These are phyloP conservation scores for Dendropsophus ebraccatus DNA, from an alignment of 2,113 vertebrate species.

Conservation along the genomic window DNA sequence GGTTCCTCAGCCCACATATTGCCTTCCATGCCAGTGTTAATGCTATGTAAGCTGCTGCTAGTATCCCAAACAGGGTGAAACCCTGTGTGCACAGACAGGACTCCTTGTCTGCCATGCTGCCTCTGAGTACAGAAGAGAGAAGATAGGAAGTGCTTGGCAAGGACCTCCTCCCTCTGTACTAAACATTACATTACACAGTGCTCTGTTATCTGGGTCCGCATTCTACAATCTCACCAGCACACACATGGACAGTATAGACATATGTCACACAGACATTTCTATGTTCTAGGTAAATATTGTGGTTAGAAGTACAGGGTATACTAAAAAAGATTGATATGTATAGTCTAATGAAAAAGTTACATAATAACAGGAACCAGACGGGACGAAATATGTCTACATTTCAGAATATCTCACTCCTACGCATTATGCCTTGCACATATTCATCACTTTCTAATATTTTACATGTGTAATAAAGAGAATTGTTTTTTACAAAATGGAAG, in stretches of 20 bases:
- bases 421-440: background rate
- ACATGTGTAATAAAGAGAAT: too few species aligned
- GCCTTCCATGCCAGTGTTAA: background rate
- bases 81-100: background rate
- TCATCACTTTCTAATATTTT: too few species aligned
- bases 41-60: background rate
- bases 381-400: background rate
- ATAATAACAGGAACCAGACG: too few species aligned
- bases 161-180: background rate
- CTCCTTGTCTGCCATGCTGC: conserved; percentile 35
- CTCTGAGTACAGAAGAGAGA: background rate
- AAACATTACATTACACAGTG: background rate
- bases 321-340: background rate
- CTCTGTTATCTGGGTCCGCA: background rate
- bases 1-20: background rate
- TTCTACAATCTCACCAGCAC: background rate
- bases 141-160: background rate
- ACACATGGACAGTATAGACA: background rate
- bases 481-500: too few species aligned
- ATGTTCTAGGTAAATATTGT: too few species aligned
- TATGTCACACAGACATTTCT: background rate
- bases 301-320: too few species aligned
- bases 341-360: too few species aligned
- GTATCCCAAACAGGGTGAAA: conserved; percentile 14
- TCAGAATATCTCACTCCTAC: background rate